phyloP scores from a whole-genome alignment of 2,113 vertebrate species.

The Pardalotus punctatus region DNA sequence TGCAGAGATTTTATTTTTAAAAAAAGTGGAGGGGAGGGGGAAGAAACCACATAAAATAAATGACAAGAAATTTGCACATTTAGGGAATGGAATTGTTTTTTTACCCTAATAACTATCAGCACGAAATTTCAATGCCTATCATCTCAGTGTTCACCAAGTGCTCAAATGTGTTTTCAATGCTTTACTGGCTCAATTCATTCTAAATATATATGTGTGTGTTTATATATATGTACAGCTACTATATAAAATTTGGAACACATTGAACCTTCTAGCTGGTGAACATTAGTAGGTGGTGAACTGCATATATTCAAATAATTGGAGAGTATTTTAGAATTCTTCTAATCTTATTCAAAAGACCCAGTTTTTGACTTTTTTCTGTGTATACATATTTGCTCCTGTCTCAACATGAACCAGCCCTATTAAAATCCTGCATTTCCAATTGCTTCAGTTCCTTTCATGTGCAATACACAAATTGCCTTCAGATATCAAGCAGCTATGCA shows the following conservation, averaged over 20 bases:
- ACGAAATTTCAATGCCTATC: not conserved
- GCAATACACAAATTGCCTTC: constrained; percentile 9
- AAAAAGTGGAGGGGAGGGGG: accelerated
- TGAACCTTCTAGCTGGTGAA: constrained; percentile 14
- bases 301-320: not conserved
- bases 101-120: not conserved
- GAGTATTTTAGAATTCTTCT: not conserved
- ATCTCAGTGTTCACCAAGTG: not conserved
- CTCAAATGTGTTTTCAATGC: not conserved
- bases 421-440: constrained; percentile 57
- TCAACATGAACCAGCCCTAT: not conserved
- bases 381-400: not conserved
- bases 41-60: not conserved
- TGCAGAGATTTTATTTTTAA: not conserved
- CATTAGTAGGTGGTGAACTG: not conserved
- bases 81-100: not conserved
- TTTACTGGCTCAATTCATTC: not conserved
- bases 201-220: not conserved
- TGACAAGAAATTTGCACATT: not conserved
- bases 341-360: not conserved
- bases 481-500: constrained; percentile 14
- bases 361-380: not conserved
- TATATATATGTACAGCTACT: not conserved
- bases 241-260: not conserved
- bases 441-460: constrained; percentile 9